A percentile compares a stretch with the other conserved stretches of the same genome.
phyloP scores from a whole-genome alignment of 1,140 invertebrate species.

The Zaprionus africanus region DNA sequence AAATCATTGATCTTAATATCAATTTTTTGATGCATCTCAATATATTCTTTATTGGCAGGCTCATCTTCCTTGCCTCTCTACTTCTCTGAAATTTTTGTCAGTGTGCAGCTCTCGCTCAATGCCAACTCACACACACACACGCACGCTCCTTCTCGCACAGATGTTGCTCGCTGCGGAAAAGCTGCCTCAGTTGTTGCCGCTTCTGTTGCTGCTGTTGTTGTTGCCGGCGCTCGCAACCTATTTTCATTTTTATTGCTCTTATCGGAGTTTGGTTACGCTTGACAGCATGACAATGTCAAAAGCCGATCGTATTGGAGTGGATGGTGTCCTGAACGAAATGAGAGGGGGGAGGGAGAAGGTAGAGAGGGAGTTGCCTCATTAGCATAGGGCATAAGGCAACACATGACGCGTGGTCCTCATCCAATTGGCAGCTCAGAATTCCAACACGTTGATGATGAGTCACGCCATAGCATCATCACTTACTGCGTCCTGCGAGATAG shows the following conservation, averaged over 20 bases:
- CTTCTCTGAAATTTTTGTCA: slow-evolving; percentile 15
- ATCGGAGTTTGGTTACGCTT: slow-evolving; percentile 83
- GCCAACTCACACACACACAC: not conserved
- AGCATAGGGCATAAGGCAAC: slow-evolving; percentile 58
- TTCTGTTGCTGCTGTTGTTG: slow-evolving; percentile 41
- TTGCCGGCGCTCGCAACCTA: slow-evolving; percentile 57
- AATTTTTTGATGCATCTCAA: not conserved
- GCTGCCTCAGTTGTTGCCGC: slow-evolving; percentile 56
- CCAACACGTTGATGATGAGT: slow-evolving; percentile 63
- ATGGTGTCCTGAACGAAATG: slow-evolving; percentile 25
- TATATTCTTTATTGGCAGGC: not conserved
- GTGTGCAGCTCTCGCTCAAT: slow-evolving; percentile 39
- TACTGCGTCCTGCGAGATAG: slow-evolving; percentile 50
- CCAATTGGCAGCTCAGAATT: slow-evolving; percentile 70
- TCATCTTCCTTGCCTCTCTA: not conserved
- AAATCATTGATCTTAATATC: not conserved
- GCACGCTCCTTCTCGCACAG: slow-evolving; percentile 44
- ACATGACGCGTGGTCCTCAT: slow-evolving; percentile 49
- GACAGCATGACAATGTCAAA: slow-evolving; percentile 78
- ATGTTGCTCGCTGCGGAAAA: slow-evolving; percentile 50
- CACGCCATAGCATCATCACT: slow-evolving; percentile 61
- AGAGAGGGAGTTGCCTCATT: slow-evolving; percentile 40
- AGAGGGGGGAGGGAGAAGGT: not conserved
- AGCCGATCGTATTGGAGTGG: slow-evolving; percentile 57
- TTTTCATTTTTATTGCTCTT: slow-evolving; percentile 81